phyloP scores from a whole-genome alignment of 2,797 vertebrate genomes.

The Oryzias dopingdopingensis region DNA sequence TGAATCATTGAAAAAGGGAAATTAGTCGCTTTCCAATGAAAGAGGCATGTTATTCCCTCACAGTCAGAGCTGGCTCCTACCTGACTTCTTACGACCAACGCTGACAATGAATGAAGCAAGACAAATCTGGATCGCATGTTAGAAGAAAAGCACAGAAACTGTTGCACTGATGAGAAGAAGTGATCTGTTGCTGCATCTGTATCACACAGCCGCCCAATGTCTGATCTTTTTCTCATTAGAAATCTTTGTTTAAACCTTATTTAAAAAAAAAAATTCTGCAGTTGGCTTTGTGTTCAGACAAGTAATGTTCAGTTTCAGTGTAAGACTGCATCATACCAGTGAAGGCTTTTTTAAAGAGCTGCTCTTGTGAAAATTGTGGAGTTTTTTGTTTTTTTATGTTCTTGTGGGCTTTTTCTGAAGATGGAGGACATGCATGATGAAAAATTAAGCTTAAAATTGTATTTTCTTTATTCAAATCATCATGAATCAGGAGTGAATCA shows the following conservation, averaged over 20 bases:
- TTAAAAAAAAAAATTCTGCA: slow-evolving; percentile 16
- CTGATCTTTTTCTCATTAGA: slow-evolving; percentile 11
- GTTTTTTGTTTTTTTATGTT: too few relatives aligned
- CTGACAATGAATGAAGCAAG: slow-evolving; percentile 38
- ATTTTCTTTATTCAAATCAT: too few relatives aligned
- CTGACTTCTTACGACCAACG: slow-evolving; percentile 34
- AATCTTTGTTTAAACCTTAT: slow-evolving; percentile 23
- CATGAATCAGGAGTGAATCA: too few relatives aligned
- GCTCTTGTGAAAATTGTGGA: too few relatives aligned
- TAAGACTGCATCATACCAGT: too few relatives aligned
- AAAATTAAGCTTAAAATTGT: too few relatives aligned
- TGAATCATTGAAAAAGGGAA: slow-evolving; percentile 51
- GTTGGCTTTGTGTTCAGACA: slow-evolving; percentile 3
- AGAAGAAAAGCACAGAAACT: slow-evolving; percentile 41
- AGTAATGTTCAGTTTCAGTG: background rate
- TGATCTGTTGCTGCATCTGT: slow-evolving; percentile 38
- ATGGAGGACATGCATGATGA: too few relatives aligned
- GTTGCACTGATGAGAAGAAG: slow-evolving; percentile 35
- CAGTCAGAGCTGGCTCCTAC: slow-evolving; percentile 26
- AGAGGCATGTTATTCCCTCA: slow-evolving; percentile 41
- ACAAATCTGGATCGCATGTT: slow-evolving; percentile 13
- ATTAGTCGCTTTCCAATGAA: slow-evolving; percentile 59
- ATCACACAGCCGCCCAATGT: slow-evolving; percentile 2
- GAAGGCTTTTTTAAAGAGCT: too few relatives aligned
- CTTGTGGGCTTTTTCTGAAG: too few relatives aligned